Evolutionary conservation across 2,797 vertebrate species (phyloP), one percentile per base, ranked within the genome.

Genomic region (Perodicticus potto): DNA sequence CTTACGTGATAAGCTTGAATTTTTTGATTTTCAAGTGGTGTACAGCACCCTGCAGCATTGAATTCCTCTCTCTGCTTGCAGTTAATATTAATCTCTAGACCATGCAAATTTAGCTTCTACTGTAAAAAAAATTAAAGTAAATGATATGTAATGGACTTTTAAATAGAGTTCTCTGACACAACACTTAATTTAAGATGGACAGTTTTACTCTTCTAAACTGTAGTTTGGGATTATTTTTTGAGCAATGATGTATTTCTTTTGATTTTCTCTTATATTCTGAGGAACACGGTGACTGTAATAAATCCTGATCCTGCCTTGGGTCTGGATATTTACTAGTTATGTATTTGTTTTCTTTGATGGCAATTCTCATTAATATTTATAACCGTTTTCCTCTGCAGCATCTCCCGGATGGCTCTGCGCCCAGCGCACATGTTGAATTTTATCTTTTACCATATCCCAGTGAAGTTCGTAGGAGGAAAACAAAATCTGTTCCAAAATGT

Each of bases 351-450:
- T 97, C 49, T 13, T 96, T 98, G 84, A 96, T 93, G 91, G 87
- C 94, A 91, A 80, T 65, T 13, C 40, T 3, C 86, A 96, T 97
- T 98, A 95, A 96, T 98, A 98, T 98, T 98, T 98, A 97, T 96
- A 89, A 94, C 89, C 11, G 0, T 76, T 97, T 96, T 98, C 82
- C 96, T 97, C 97, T 95, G 96, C 98, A 99, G 99, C 98, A 23
- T 96, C 98, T 98, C 91, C 98, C 99, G 86, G 99, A 99, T 69
- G 99, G 99, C 92, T 99, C 99, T 4, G 98, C 96, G 93, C 99
- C 99, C 17, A 99, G 99, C 37, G 98, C 99, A 80, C 99, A 99
- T 0, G 99, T 99, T 97, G 98, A 99, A 90, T 99, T 98, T 3
- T 98, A 97, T 87, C 99, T 99, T 92, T 98, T 99, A 92, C 99